Conservation (phyloP, 2,797 vertebrate species). For the Alfaro cultratus region DNA sequence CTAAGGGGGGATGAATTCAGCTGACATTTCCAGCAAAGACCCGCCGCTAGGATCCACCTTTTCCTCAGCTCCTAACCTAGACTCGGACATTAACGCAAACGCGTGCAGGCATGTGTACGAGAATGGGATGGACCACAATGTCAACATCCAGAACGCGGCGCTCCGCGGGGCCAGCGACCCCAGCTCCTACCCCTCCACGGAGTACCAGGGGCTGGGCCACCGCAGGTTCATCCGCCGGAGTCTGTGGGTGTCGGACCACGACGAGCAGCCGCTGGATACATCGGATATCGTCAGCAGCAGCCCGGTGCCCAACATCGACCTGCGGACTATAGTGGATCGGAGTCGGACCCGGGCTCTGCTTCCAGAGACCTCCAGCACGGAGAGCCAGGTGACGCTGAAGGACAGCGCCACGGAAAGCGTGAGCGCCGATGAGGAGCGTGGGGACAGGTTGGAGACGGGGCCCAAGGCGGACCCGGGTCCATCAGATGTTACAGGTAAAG, state of each 20-base stretch:
- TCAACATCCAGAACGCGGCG: constrained; percentile 73
- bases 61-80: constrained; percentile 75
- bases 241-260: constrained; percentile 91
- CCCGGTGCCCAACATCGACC: constrained; percentile 79
- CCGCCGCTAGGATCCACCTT: constrained; percentile 74
- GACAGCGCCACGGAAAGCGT: constrained; percentile 62
- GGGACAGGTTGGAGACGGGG: constrained; percentile 65
- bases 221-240: constrained; percentile 92
- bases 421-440: constrained; percentile 49
- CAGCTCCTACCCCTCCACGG: constrained; percentile 76
- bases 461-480: constrained; percentile 62
- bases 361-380: constrained; percentile 63
- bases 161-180: constrained; percentile 81
- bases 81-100: constrained; percentile 75
- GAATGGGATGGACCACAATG: constrained; percentile 76
- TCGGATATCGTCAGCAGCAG: constrained; percentile 81
- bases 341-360: constrained; percentile 66
- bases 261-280: constrained; percentile 85
- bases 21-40: constrained; percentile 76
- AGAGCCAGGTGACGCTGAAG: constrained; percentile 67
- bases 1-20: constrained; percentile 81
- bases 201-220: constrained; percentile 82
- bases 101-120: constrained; percentile 71
- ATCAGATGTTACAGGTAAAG: constrained; percentile 77
- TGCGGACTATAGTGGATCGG: constrained; percentile 84